phyloP scores from a whole-genome alignment of 1,140 invertebrate genomes.

The Habropoda laboriosa region DNA sequence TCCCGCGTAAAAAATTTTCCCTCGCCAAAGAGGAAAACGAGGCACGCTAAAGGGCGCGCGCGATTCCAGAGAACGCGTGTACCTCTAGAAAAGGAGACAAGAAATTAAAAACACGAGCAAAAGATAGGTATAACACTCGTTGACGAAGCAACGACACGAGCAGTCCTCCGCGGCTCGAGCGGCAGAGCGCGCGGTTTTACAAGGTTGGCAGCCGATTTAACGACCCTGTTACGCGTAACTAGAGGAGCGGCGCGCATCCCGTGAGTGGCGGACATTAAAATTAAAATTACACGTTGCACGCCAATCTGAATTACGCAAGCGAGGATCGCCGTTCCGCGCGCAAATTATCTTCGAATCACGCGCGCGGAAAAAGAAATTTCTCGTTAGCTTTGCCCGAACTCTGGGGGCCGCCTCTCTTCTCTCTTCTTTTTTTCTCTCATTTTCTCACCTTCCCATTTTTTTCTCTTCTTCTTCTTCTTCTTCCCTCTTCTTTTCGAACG shows the following conservation, averaged over 20 bases:
- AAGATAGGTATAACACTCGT: background rate
- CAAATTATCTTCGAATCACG: conserved; percentile 41
- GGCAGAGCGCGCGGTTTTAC: background rate
- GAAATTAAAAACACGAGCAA: background rate
- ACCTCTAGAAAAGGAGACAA: background rate
- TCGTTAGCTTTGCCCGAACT: conserved; percentile 9
- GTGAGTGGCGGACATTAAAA: conserved; percentile 46
- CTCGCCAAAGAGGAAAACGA: too few relatives aligned
- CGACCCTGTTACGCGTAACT: conserved; percentile 48
- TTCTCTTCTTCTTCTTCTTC: background rate
- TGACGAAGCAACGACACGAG: background rate
- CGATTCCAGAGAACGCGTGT: background rate
- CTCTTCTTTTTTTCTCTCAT: background rate
- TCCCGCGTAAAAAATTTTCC: too few relatives aligned
- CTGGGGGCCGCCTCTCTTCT: background rate
- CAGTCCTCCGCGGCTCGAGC: background rate
- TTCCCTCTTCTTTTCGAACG: background rate
- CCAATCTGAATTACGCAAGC: conserved; percentile 50
- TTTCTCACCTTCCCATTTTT: too few relatives aligned
- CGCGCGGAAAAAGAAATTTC: conserved; percentile 17
- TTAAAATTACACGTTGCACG: conserved; percentile 48
- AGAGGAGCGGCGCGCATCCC: conserved; percentile 34
- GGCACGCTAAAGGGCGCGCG: too few relatives aligned
- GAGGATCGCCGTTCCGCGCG: conserved; percentile 12
- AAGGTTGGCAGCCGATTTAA: conserved; percentile 45